A percentile compares a stretch with the other conserved stretches of the same genome.
Conservation (phyloP, 2,113 vertebrate species). For the Galbula dea region DNA sequence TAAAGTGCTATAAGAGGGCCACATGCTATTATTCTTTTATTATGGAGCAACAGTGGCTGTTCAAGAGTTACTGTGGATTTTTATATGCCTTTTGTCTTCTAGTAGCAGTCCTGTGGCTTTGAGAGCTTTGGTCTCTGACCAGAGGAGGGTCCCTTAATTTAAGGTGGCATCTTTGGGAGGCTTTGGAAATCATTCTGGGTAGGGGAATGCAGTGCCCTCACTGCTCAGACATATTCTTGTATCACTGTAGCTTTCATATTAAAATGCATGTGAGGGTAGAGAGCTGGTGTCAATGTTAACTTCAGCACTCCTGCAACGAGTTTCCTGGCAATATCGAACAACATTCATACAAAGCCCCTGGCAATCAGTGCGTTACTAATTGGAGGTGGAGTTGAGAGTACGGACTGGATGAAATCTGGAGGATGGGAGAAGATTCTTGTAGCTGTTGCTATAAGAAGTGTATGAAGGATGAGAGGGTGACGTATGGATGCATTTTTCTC, state of each 20-base stretch:
- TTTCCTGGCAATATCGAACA: neutral
- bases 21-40: neutral
- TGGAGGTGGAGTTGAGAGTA: neutral
- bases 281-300: neutral
- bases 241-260: neutral
- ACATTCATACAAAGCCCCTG: neutral
- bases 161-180: constrained; percentile 18
- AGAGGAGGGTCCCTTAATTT: neutral
- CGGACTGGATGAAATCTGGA: neutral
- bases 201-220: accelerated
- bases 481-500: neutral
- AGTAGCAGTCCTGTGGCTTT: constrained; percentile 19
- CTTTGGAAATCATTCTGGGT: neutral
- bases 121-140: neutral
- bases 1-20: neutral
- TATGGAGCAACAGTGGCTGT: neutral
- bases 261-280: neutral
- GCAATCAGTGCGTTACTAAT: neutral
- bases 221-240: neutral
- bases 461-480: neutral
- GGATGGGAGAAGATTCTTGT: neutral
- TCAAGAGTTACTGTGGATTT: constrained; percentile 17
- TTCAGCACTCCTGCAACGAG: neutral
- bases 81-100: constrained; percentile 41
- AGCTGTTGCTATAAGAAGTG: neutral